Percentiles rank a stretch among this genome's conserved stretches.
These are phyloP conservation scores for Malthinus seriepunctatus DNA, from an alignment of 2,888 invertebrate genomes.

Conservation along the genomic window DNA sequence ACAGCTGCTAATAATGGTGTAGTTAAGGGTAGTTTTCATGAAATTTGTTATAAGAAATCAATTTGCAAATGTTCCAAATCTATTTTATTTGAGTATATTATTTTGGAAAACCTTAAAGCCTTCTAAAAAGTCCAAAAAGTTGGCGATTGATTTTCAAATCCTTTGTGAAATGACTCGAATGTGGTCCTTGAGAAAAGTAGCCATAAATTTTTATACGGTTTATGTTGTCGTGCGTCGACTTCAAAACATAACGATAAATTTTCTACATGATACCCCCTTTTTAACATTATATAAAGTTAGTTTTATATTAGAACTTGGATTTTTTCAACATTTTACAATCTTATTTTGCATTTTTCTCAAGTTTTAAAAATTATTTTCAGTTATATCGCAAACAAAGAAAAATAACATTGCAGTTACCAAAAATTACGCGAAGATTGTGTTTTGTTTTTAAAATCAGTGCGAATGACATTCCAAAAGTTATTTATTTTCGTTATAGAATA, in stretches of 20 bases:
- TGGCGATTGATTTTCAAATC: conserved; percentile 31
- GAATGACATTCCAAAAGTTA: too few relatives aligned
- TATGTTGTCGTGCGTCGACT: conserved; percentile 40
- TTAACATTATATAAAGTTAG: conserved; percentile 24
- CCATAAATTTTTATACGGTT: conserved; percentile 46
- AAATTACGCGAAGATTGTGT: too few relatives aligned
- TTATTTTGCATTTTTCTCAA: neutral
- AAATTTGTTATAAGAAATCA: too few relatives aligned
- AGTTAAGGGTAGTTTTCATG: too few relatives aligned
- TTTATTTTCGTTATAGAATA: too few relatives aligned
- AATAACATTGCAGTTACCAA: too few relatives aligned
- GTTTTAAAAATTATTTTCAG: neutral
- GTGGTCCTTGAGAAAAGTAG: conserved; percentile 34
- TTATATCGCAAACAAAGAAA: too few relatives aligned
- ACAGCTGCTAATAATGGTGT: too few relatives aligned
- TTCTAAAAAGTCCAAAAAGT: conserved; percentile 22
- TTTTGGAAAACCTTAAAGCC: conserved; percentile 21
- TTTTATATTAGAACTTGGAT: conserved; percentile 18
- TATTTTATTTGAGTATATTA: conserved; percentile 2
- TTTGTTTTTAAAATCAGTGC: too few relatives aligned
- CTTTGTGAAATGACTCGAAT: conserved; percentile 31
- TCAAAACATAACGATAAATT: conserved; percentile 42
- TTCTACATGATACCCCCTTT: conserved; percentile 31
- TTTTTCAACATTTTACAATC: conserved; percentile 10
- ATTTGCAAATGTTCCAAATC: too few relatives aligned